These are phyloP conservation scores for Drosophila nikananu DNA, from an alignment of 1,140 invertebrate genomes.

Conservation along the genomic window DNA sequence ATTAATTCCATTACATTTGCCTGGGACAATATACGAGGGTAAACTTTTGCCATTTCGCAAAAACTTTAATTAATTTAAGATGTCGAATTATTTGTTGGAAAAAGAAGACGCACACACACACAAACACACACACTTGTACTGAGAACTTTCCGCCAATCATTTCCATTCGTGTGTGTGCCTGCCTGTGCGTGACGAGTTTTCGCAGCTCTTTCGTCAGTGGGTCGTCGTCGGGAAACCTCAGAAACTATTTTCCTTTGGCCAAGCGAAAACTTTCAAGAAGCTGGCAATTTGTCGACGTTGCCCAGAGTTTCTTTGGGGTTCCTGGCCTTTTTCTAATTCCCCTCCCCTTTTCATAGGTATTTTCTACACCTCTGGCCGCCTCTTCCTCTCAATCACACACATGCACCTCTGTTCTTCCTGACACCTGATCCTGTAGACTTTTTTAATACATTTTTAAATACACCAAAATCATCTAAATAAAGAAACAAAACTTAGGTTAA, in stretches of 20 bases:
- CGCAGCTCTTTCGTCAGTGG: constrained; percentile 33
- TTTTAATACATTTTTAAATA: no score
- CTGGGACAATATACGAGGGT: background rate
- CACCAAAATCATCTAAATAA: background rate
- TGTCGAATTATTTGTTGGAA: constrained; percentile 36
- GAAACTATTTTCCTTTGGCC: constrained; percentile 40
- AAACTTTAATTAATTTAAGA: constrained; percentile 49
- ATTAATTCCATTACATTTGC: constrained; percentile 20
- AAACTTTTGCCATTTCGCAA: constrained; percentile 23
- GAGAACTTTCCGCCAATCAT: constrained; percentile 24
- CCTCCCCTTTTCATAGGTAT: background rate
- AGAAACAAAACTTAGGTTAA: background rate
- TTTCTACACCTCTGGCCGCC: constrained; percentile 36
- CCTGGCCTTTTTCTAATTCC: background rate
- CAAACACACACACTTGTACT: no score
- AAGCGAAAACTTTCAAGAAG: constrained; percentile 20
- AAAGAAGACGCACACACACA: background rate
- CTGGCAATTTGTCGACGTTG: constrained; percentile 34
- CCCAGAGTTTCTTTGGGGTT: background rate
- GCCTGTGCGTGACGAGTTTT: constrained; percentile 12
- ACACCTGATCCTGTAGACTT: constrained; percentile 40
- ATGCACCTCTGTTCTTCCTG: no score
- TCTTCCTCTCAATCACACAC: background rate
- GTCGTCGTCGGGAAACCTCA: constrained; percentile 16
- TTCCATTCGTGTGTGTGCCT: background rate